Conservation (phyloP, 2,797 vertebrate species). For the Synanceia verrucosa region DNA sequence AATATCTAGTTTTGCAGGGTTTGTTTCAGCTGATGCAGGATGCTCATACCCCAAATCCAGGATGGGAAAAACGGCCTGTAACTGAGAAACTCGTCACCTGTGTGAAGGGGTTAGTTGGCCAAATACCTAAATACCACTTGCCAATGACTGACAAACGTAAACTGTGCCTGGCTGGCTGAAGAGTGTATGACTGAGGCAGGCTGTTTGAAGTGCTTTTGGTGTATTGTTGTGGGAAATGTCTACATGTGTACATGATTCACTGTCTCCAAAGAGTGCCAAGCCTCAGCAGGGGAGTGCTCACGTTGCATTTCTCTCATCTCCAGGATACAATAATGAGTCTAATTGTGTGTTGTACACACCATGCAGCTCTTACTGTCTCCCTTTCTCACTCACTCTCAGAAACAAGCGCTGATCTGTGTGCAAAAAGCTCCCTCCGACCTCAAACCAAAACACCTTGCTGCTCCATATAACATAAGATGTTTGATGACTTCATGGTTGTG, state of each 20-base stretch:
- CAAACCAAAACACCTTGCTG: constrained; percentile 23
- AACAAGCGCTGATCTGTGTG: constrained; percentile 35
- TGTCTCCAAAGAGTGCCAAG: constrained; percentile 74
- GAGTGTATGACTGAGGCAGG: constrained; percentile 34
- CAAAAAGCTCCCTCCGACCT: constrained; percentile 37
- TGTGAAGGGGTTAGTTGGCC: constrained; percentile 50
- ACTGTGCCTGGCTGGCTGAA: constrained; percentile 41
- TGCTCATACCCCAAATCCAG: constrained; percentile 2
- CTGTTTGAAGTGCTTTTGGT: constrained; percentile 52
- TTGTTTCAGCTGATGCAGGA: constrained; percentile 31
- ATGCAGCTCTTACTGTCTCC: constrained; percentile 70
- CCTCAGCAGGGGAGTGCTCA: constrained; percentile 67
- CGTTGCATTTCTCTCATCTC: constrained; percentile 80
- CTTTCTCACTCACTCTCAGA: constrained; percentile 34
- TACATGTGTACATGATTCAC: constrained; percentile 69
- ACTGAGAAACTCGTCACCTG: constrained; percentile 28
- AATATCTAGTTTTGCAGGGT: constrained; percentile 6
- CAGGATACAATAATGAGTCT: constrained; percentile 81
- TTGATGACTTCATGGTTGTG: constrained; percentile 13
- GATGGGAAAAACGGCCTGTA: constrained; percentile 22
- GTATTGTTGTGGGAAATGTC: constrained; percentile 74
- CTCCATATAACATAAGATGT: constrained; percentile 1
- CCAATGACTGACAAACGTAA: constrained; percentile 55
- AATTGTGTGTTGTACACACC: constrained; percentile 82
- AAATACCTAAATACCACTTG: constrained; percentile 45